These are phyloP conservation scores for Synanceia verrucosa DNA, from an alignment of 2,797 vertebrate species.

Conservation along the genomic window DNA sequence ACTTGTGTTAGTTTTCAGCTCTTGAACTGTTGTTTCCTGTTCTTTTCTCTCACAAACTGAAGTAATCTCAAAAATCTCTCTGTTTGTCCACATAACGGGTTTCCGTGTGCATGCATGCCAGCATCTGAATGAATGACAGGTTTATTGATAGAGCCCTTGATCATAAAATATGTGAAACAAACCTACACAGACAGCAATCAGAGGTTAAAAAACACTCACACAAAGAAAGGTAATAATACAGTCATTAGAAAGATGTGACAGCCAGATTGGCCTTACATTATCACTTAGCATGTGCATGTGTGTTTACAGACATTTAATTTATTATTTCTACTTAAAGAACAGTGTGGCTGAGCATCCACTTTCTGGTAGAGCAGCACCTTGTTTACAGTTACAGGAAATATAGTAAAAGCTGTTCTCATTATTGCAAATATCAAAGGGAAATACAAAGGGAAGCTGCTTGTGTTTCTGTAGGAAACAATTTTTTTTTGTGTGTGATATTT, in stretches of 20 bases:
- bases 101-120: not conserved
- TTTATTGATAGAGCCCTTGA: conserved; percentile 32
- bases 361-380: not conserved
- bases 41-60: conserved; percentile 45
- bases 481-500: conserved; percentile 25
- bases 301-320: not conserved
- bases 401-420: not conserved
- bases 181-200: not conserved
- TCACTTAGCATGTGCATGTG: not conserved
- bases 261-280: not conserved
- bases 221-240: not conserved
- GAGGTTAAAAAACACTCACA: not conserved
- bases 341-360: not conserved
- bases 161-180: conserved; percentile 3
- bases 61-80: conserved; percentile 50
- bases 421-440: conserved; percentile 6
- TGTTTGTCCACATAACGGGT: conserved; percentile 1
- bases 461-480: conserved; percentile 12
- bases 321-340: not conserved
- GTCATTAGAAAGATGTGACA: not conserved
- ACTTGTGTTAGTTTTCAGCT: conserved; percentile 53
- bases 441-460: not conserved
- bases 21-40: conserved; percentile 71
- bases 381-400: not conserved
- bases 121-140: not conserved